Conservation (phyloP, 2,888 invertebrate species). For the Quadroppia sp. region DNA sequence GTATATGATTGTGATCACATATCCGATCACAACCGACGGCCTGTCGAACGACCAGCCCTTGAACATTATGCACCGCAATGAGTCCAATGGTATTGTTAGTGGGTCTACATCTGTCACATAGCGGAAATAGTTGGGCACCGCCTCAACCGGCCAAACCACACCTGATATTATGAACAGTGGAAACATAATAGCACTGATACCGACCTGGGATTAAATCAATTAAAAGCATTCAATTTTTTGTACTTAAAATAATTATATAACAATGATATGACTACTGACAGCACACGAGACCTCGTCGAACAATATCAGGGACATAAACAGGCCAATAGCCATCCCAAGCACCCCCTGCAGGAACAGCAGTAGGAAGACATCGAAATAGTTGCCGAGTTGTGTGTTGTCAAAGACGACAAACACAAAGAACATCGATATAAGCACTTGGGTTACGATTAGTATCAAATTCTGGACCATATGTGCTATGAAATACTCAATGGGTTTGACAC, state of each 20-base stretch:
- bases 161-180: conserved; percentile 37
- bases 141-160: conserved; percentile 36
- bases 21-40: conserved; percentile 20
- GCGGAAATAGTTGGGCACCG: conserved; percentile 22
- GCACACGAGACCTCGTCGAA: conserved; percentile 35
- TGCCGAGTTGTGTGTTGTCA: conserved; percentile 22
- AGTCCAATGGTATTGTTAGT: conserved; percentile 20
- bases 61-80: conserved; percentile 31
- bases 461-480: conserved; percentile 36
- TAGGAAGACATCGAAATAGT: conserved; percentile 34
- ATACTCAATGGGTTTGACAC: conserved; percentile 36
- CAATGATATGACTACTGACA: conserved; percentile 30
- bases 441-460: conserved; percentile 13
- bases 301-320: neutral
- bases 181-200: conserved; percentile 23
- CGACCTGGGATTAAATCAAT: conserved; percentile 27
- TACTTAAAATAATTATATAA: no score
- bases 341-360: conserved; percentile 32
- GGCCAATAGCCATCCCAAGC: conserved; percentile 35
- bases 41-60: conserved; percentile 28
- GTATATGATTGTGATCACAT: conserved; percentile 20
- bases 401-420: conserved; percentile 30
- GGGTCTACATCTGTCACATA: conserved; percentile 26
- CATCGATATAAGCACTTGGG: conserved; percentile 12
- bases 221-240: no score